phyloP scores from a whole-genome alignment of 2,888 invertebrate species.

The Chrysolina americana region DNA sequence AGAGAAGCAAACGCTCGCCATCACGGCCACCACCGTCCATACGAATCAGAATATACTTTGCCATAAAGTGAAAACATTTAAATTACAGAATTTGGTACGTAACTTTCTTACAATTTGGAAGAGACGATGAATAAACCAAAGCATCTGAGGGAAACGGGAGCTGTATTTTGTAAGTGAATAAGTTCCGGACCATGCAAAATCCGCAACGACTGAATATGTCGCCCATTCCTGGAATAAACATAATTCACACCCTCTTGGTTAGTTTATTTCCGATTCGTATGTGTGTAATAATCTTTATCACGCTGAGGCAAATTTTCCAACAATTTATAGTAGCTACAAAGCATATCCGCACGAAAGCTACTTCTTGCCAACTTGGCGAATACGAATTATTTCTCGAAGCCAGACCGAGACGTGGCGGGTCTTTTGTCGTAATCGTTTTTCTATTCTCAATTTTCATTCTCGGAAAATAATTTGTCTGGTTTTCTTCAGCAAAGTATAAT shows the following conservation, averaged over 20 bases:
- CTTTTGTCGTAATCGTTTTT: neutral
- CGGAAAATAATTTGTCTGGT: too few relatives aligned
- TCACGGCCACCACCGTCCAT: too few relatives aligned
- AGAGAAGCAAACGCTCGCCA: too few relatives aligned
- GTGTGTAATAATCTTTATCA: constrained; percentile 38
- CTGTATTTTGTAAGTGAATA: neutral
- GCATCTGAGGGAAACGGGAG: neutral
- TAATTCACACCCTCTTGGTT: constrained; percentile 1
- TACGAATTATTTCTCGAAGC: neutral
- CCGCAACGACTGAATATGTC: neutral
- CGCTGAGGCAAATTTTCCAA: constrained; percentile 28
- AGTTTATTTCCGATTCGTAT: constrained; percentile 24
- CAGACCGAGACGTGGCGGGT: neutral
- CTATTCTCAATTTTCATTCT: neutral
- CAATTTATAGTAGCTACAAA: constrained; percentile 40
- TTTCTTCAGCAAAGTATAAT: too few relatives aligned
- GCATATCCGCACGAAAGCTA: constrained; percentile 39
- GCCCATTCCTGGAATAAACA: neutral
- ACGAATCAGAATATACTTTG: too few relatives aligned
- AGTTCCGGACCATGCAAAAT: neutral
- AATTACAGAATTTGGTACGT: too few relatives aligned
- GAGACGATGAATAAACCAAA: neutral
- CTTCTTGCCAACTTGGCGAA: constrained; percentile 35
- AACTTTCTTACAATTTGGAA: too few relatives aligned
- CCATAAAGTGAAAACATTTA: too few relatives aligned